phyloP scores from a whole-genome alignment of 2,888 invertebrate genomes.

The Camponotus fellah region DNA sequence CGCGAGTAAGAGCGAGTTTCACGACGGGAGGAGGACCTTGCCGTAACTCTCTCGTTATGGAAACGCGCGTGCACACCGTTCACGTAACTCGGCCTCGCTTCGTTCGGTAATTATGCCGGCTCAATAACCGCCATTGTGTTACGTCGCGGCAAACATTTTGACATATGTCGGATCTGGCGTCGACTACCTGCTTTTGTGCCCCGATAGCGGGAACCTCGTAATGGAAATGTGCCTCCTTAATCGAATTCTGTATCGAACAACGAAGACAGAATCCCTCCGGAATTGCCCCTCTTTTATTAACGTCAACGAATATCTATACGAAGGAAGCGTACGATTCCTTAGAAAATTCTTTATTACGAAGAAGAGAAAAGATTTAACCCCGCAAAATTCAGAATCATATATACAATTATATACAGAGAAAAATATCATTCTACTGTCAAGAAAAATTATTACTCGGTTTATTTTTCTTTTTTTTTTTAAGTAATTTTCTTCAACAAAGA shows the following conservation, averaged over 20 bases:
- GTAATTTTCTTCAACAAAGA: no score
- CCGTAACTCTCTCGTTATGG: background rate
- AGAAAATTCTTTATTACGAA: background rate
- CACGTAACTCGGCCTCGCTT: slow-evolving; percentile 36
- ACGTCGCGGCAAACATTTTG: slow-evolving; percentile 55
- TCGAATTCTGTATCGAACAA: background rate
- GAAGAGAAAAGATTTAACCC: background rate
- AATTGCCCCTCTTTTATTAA: background rate
- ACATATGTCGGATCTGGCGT: slow-evolving; percentile 54
- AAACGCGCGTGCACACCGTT: slow-evolving; percentile 29
- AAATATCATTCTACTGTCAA: no score
- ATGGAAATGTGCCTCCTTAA: background rate
- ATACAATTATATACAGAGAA: no score
- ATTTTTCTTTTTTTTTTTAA: no score
- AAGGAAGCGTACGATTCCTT: background rate
- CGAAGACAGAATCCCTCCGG: background rate
- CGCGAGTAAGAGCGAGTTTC: slow-evolving; percentile 11
- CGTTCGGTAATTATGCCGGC: slow-evolving; percentile 75
- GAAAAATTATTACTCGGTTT: no score
- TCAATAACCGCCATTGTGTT: slow-evolving; percentile 67
- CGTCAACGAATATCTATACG: background rate
- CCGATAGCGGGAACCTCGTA: background rate
- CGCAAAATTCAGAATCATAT: background rate
- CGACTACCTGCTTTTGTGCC: slow-evolving; percentile 15
- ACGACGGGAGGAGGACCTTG: slow-evolving; percentile 24